These are phyloP conservation scores for Bombus sibiricus DNA, from an alignment of 1,140 invertebrate species.

Conservation along the genomic window DNA sequence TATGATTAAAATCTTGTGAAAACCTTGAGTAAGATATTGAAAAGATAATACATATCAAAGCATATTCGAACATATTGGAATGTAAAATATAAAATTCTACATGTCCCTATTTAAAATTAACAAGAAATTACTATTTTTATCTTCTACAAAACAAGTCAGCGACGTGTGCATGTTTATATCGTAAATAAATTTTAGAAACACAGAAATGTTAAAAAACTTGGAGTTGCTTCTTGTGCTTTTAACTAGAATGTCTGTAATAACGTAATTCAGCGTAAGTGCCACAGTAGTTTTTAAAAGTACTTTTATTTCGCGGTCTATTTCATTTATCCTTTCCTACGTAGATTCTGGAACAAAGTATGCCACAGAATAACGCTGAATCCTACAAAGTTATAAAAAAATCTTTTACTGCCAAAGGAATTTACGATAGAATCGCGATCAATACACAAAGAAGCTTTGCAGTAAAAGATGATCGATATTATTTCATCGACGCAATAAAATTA, in stretches of 20 bases:
- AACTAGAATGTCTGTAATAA: background rate
- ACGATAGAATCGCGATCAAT: background rate
- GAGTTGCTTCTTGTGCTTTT: background rate
- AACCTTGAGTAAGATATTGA: no score
- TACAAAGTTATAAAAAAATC: conserved; percentile 7
- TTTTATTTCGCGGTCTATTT: background rate
- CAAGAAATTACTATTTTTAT: no score
- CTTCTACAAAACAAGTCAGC: no score
- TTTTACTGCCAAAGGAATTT: background rate
- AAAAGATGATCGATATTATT: background rate
- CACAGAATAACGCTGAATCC: background rate
- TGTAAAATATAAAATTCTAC: no score
- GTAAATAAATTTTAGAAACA: no score
- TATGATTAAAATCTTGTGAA: no score
- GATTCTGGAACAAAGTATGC: background rate
- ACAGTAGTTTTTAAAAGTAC: background rate
- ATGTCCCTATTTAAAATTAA: no score
- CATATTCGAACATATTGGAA: no score
- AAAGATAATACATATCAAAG: no score
- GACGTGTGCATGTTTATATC: no score
- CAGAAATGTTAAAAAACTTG: background rate
- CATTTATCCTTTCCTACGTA: background rate
- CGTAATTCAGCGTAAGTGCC: background rate
- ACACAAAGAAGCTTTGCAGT: background rate
- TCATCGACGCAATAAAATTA: background rate